Evolutionary conservation across 35 echinoderm and acorn worm genomes (phyloP), one percentile per base, ranked within the genome.

Genomic region (Lytechinus pictus): DNA sequence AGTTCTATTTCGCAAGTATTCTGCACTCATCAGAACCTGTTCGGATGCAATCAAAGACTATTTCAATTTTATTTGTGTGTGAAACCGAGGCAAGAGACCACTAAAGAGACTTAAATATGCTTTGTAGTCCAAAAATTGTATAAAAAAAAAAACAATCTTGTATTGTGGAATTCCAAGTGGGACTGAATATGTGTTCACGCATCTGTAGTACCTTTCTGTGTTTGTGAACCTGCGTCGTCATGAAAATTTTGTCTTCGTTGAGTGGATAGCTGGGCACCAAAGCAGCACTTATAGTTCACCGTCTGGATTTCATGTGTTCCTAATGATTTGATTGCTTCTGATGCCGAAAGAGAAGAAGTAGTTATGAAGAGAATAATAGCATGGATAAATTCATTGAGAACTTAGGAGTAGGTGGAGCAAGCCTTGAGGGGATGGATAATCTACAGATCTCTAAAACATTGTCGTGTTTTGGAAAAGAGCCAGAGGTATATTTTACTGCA

Each of bases 1-100:
- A 44, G 33, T 44, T 16, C 57, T 54, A 28, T 56, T 52, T 27
- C 11, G 86, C 86, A 27, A 90, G 52, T 90, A 54, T 93, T 27
- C 92, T 93, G 27, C 88, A 44, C 88, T 93, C 92, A 54, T 93
- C 53, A 93, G 52, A 54, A 27, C 52, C 27, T 51, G 54, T 27
- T 93, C 92, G 92, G 92, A 93, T 93, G 92, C 92, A 93, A 93
- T 93, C 92, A 24, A 93, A 24, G 57, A 79, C 66, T 79, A 79
- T 79, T 79, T 93, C 54, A 54, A 93, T 55, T 55, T 55, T 55
- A 93, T 93, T 55, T 93, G 92, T 93, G 92, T 93, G 92, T 93
- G 92, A 93, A 93, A 93, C 28, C 51, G 21, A 52, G 52, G 52
- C 52, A 90, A 90, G 66, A 79, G 66, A 79, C 66, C 66, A 79